Base-by-base conservation (phyloP, 2,888 invertebrate species). In the Troides aeacus region DNA sequence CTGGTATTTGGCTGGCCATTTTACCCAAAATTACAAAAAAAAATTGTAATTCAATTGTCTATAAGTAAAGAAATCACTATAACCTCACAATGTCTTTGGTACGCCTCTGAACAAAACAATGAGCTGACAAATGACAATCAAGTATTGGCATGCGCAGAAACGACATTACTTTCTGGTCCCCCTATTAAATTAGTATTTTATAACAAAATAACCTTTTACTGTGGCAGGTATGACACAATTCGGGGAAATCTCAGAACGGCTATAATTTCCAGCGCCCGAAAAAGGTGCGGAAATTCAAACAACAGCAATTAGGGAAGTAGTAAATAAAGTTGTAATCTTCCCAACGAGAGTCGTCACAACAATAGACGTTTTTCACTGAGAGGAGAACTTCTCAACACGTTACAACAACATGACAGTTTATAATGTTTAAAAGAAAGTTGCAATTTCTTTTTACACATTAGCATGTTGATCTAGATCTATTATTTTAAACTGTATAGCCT, bases 271-370 rank as follows among this genome's bases (percentile, higher is more conserved):
- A 57, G 21, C 57, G 18, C 15, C 18, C 5, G 21, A 57, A 64
- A 42, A 42, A 58, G 21, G 39, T 39, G 17, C 58, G 42, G 23
- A 64, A 57, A 23, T 64, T 58, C 42, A 18, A 64, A 58, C 64
- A 64, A 58, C 58, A 64, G 42, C 21, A 64, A 64, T 64, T 42
- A 64, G 42, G 39, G 17, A 30, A 59, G 59, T 30, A 23, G 21
- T 59, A 59, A 59, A 59, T 59, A 59, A 64, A 64, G 57, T 64
- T 42, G 23, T 42, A 64, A 58, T 58, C 10, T 36, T 64, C 42
- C 64, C 64, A 42, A 21, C 7, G 58, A 64, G 64, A 58, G 57
- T 58, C 42, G 23, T 56, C 23, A 24, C 36, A 24, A 64, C 42
- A 64, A 21, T n/a, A n/a, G 56, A 56, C 21, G 42, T 58, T 42